phyloP scores from a whole-genome alignment of 2,797 vertebrate genomes.

The Basileuterus tristriatus region DNA sequence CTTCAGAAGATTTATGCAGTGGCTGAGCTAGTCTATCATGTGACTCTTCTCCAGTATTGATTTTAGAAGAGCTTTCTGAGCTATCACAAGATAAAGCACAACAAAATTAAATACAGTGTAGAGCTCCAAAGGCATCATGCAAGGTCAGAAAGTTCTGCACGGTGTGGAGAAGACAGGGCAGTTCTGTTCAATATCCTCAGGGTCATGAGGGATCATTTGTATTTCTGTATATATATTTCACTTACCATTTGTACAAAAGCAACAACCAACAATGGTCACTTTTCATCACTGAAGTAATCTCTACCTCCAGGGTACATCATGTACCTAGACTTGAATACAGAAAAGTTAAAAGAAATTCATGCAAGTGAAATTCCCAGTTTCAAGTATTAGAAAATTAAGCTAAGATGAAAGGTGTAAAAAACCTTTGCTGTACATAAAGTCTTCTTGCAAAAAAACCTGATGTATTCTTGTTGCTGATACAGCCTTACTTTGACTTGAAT shows the following conservation, averaged over 20 bases:
- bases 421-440: not conserved
- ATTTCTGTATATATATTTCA: not conserved
- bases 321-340: not conserved
- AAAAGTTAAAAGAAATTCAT: not conserved
- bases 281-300: not conserved
- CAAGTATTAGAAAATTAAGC: not conserved
- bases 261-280: not conserved
- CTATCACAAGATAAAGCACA: not conserved
- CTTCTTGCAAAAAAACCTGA: not conserved
- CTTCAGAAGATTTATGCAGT: slow-evolving; percentile 41
- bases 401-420: not conserved
- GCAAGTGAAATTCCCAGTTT: not conserved
- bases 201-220: not conserved
- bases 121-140: not conserved
- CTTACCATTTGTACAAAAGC: not conserved
- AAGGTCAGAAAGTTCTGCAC: not conserved
- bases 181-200: not conserved
- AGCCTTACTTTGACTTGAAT: not conserved
- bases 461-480: not conserved
- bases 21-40: not conserved
- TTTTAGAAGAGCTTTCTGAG: not conserved
- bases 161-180: not conserved
- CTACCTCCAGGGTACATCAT: not conserved
- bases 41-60: not conserved
- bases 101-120: not conserved